These are phyloP conservation scores for Porites rus DNA, from an alignment of 92 coral and sea anemone genomes.

Conservation along the genomic window DNA sequence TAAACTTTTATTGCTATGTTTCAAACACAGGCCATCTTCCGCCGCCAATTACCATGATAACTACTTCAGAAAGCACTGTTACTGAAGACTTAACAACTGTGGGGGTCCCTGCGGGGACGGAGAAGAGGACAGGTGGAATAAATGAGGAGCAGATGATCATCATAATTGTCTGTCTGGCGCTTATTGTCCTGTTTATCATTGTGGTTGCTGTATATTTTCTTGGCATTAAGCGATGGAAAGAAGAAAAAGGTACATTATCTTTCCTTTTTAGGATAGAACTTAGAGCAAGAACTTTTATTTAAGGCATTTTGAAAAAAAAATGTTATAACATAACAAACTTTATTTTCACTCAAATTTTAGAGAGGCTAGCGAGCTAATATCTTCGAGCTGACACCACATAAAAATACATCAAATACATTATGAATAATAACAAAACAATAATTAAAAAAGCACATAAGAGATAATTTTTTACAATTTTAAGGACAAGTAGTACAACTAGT, in stretches of 20 bases:
- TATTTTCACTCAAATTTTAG: no score
- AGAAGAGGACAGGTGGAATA: conserved; percentile 28
- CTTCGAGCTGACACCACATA: no score
- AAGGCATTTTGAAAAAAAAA: not conserved
- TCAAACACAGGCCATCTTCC: conserved; percentile 27
- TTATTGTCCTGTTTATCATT: conserved; percentile 41
- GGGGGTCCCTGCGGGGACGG: conserved; percentile 15
- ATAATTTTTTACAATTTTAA: no score
- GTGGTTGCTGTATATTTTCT: conserved; percentile 55
- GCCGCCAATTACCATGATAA: conserved; percentile 51
- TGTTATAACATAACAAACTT: not conserved
- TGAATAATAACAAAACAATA: no score
- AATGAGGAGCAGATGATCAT: conserved; percentile 53
- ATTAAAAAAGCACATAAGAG: no score
- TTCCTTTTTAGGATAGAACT: not conserved
- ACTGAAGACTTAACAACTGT: conserved; percentile 17
- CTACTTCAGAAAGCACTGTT: conserved; percentile 20
- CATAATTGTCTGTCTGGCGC: conserved; percentile 48
- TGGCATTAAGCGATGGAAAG: conserved; percentile 41
- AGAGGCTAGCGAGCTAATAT: no score
- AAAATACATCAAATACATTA: no score
- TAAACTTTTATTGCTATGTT: no score
- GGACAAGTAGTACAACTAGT: no score
- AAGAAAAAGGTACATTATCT: conserved; percentile 46
- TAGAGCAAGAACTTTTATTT: not conserved